phyloP scores from a whole-genome alignment of 2,113 vertebrate genomes.

The Pteruthius melanotis region DNA sequence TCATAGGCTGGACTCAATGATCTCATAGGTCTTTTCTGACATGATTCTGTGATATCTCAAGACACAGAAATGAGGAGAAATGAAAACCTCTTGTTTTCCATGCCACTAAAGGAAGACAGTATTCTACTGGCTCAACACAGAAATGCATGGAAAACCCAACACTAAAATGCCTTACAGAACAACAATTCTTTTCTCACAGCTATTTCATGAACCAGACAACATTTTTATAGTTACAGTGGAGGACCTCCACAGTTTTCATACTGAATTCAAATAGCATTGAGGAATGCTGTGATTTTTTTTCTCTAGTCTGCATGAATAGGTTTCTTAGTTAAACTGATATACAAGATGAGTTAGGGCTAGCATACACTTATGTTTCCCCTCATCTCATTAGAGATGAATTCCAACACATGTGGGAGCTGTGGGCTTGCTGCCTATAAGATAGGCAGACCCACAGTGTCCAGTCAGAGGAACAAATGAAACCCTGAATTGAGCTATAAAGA shows the following conservation, averaged over 20 bases:
- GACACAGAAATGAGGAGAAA: background rate
- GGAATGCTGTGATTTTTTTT: background rate
- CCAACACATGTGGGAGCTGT: background rate
- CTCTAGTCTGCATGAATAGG: background rate
- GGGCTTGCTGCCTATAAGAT: background rate
- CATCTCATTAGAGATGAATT: background rate
- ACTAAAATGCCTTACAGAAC: background rate
- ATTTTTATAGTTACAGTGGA: background rate
- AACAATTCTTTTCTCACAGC: background rate
- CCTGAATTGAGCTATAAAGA: background rate
- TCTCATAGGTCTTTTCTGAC: background rate
- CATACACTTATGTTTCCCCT: background rate
- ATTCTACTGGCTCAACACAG: background rate
- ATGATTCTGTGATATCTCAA: background rate
- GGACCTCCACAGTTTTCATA: background rate
- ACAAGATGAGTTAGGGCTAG: background rate
- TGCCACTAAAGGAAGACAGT: background rate
- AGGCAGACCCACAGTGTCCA: background rate
- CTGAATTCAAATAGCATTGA: background rate
- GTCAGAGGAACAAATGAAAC: background rate
- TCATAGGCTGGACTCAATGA: background rate
- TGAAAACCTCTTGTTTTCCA: background rate
- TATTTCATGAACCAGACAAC: background rate
- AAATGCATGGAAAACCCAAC: background rate
- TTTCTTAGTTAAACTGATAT: background rate